Base-by-base conservation (phyloP, 1,140 invertebrate species). In the Drosophila pruinosa region DNA sequence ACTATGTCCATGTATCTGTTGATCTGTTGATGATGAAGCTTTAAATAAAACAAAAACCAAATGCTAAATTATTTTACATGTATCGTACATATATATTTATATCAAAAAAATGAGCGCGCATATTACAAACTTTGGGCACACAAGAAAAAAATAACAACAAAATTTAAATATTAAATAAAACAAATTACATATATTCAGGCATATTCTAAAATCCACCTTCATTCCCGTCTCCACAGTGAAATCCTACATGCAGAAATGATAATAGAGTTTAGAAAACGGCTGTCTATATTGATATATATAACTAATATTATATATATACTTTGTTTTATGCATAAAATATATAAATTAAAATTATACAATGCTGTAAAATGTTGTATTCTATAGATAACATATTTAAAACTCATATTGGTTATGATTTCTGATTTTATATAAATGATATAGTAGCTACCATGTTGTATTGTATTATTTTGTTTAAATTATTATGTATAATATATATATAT, bases 161-260 rank as follows among this genome's bases (percentile, higher is more conserved):
- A 86, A 88, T 81, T 89, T 81, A 89, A 89, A 89, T 78, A 85
- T 85, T 85, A 85, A 85, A 85, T 85, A 85, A 85, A 85, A 88
- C 81, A 85, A 85, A 86, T 74, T 65, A 75, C 65, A 76, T 67
- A 68, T 56, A 64, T 57, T 24, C 43, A 48, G 31, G 8, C 43
- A 59, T 36, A 26, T 36, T 19, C 26, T 19, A 17, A 45, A 34
- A 7, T 45, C 12, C 14, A 31, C 15, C 4, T 45, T 34, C 39
- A 15, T 36, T 38, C 4, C 12, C 10, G 3, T n/a, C 8, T 21
- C 10, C 17, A 43, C 17, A 43, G 17, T 8, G 39, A 19, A 38
- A 38, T 38, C 36, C 36, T 38, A 14, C 36, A 38, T 19, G 39
- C 39, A 21, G 22, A 57, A 57, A 26, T 22, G 43, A 48, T 19